Evolutionary conservation across 2,888 invertebrate genomes (phyloP), one percentile per base, ranked within the genome.

Genomic region (Lithophane semibrunnea): DNA sequence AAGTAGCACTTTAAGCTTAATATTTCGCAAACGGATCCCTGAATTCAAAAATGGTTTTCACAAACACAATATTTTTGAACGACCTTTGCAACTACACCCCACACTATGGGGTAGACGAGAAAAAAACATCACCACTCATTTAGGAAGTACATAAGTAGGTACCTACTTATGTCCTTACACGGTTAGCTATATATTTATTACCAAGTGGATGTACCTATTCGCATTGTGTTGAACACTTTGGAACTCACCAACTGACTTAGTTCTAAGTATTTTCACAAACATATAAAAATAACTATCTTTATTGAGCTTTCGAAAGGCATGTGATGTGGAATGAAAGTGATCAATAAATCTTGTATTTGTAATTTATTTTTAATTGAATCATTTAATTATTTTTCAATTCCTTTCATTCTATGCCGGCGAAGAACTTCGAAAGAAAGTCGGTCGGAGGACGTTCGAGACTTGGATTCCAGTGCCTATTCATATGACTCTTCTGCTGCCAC

Each of bases 361-460:
- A 93, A 90, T 88, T 89, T 71, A 75, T 67, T 71, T 68, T 7
- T 24, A 63, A 56, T 73, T 66, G 7, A 47, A 44, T 49, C n/a
- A 49, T 71, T 58, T 2, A 18, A 47, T n/a, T 16, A 9, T 70
- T 29, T 61, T n/a, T n/a, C 21, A 65, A 56, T 60, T 44, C 1
- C 29, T 29, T 56, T 84, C 54, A 83, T 60, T 79, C 78, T 52
- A 54, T 58, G 52, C 98, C 98, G 64, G 97, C 94, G 77, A 98
- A 95, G 95, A 99, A 99, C 95, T 99, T 99, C 0, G 98, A 98
- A 42, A 99, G 94, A 92, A 99, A 99, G 94, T 98, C 98, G 82
- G 97, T 97, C 13, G 99, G 99, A 92, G 98, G 98, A 0, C 97
- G 98, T 82, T 98, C 98, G 16, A 96, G 93, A 0, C 98, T 98